Percentiles rank a stretch among this genome's conserved stretches.
Evolutionary conservation across 2,113 vertebrate genomes (phyloP).

Genomic region (Microtus oregoni): DNA sequence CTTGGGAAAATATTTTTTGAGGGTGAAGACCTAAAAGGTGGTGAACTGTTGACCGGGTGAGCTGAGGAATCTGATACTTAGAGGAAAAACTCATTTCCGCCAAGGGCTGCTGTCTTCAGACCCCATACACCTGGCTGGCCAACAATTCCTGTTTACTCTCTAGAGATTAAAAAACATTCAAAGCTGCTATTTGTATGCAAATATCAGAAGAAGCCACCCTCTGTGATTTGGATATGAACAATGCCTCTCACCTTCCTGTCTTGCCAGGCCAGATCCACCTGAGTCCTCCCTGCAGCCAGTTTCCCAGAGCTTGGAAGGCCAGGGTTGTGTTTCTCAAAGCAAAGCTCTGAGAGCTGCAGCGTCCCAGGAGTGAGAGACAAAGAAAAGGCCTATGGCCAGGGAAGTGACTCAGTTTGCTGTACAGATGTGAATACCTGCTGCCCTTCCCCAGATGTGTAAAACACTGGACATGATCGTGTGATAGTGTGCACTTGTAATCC

Average conservation of each 20-base stretch:
- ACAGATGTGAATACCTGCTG: neutral
- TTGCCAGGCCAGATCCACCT: neutral
- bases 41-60: neutral
- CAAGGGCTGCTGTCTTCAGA: neutral
- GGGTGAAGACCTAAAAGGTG: neutral
- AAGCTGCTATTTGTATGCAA: slow-evolving; percentile 25
- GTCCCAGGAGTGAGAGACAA: neutral
- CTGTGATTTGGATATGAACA: slow-evolving; percentile 55
- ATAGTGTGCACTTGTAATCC: neutral
- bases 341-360: neutral
- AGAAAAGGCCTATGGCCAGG: neutral
- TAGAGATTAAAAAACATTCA: neutral
- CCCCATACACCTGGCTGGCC: neutral
- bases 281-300: neutral
- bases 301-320: neutral
- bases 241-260: neutral
- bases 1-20: neutral
- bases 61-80: neutral
- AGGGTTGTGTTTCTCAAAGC: neutral
- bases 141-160: neutral
- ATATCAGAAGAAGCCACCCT: neutral
- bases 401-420: neutral
- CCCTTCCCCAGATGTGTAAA: neutral
- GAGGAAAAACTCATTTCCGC: neutral
- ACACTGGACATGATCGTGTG: neutral